phyloP scores from a whole-genome alignment of 2,888 invertebrate species.

The Synanthedon formicaeformis region DNA sequence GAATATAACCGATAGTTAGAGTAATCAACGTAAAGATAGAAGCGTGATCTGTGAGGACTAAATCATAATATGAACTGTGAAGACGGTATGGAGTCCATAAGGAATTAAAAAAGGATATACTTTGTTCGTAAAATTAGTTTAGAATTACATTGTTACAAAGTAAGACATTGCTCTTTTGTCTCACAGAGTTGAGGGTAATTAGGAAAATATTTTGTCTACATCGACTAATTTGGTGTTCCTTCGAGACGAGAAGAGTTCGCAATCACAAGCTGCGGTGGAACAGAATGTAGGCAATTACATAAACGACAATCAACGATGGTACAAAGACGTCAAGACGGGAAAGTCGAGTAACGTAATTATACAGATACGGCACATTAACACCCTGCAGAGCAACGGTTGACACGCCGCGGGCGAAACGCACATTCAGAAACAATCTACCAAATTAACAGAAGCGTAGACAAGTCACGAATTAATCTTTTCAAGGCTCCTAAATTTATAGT shows the following conservation, averaged over 20 bases:
- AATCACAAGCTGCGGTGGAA: constrained; percentile 26
- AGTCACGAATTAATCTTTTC: too few relatives aligned
- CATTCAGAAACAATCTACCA: neutral
- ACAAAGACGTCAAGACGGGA: constrained; percentile 51
- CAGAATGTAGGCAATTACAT: constrained; percentile 57
- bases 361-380: constrained; percentile 11
- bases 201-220: constrained; percentile 45
- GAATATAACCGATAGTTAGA: too few relatives aligned
- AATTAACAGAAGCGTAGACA: neutral
- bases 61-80: too few relatives aligned
- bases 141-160: constrained; percentile 5
- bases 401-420: constrained; percentile 20
- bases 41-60: too few relatives aligned
- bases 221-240: constrained; percentile 38
- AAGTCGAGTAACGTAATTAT: constrained; percentile 58
- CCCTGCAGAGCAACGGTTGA: constrained; percentile 3
- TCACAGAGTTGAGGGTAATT: constrained; percentile 27
- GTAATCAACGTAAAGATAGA: too few relatives aligned
- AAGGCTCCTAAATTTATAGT: too few relatives aligned
- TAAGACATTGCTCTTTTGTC: constrained; percentile 30
- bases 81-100: too few relatives aligned
- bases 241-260: constrained; percentile 20
- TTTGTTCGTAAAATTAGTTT: too few relatives aligned
- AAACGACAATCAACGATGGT: constrained; percentile 55
- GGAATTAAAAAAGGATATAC: too few relatives aligned